A percentile compares a stretch with the other conserved stretches of the same genome.
These are phyloP conservation scores for Congeria kusceri DNA, from an alignment of 2,888 invertebrate genomes.

Conservation along the genomic window DNA sequence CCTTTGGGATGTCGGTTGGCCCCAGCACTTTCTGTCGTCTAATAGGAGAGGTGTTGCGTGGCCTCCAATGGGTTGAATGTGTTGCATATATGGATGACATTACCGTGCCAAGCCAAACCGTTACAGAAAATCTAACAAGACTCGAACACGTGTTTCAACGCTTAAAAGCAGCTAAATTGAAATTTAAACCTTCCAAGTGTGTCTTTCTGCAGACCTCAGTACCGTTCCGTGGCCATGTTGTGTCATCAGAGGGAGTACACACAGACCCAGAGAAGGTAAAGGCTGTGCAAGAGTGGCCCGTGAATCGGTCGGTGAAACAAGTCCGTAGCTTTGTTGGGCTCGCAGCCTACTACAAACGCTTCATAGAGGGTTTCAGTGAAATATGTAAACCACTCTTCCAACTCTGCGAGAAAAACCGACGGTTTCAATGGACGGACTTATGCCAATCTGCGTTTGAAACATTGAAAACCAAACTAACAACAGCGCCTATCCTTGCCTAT, in stretches of 20 bases:
- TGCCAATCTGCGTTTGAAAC: constrained; percentile 21
- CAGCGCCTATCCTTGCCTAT: constrained; percentile 25
- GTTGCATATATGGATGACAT: too few relatives aligned
- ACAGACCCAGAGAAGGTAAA: constrained; percentile 24
- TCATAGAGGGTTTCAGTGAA: constrained; percentile 11
- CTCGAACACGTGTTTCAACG: background rate
- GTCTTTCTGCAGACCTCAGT: background rate
- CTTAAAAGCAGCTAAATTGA: background rate
- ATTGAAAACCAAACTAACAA: constrained; percentile 8
- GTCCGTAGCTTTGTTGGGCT: constrained; percentile 34
- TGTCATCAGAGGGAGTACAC: constrained; percentile 16
- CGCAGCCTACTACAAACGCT: constrained; percentile 16
- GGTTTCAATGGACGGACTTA: constrained; percentile 15
- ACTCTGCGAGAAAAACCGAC: constrained; percentile 21
- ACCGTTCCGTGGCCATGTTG: constrained; percentile 15
- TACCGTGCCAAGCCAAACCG: constrained; percentile 10
- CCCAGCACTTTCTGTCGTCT: too few relatives aligned
- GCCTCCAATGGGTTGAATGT: too few relatives aligned
- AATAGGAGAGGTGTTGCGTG: too few relatives aligned
- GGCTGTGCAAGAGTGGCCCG: constrained; percentile 25
- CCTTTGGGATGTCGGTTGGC: too few relatives aligned
- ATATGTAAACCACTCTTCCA: constrained; percentile 26
- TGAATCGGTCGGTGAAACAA: constrained; percentile 9
- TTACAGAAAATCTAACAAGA: constrained; percentile 10
- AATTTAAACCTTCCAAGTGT: constrained; percentile 20